phyloP scores from a whole-genome alignment of 2,797 vertebrate genomes.

The Pelobates cultripes region DNA sequence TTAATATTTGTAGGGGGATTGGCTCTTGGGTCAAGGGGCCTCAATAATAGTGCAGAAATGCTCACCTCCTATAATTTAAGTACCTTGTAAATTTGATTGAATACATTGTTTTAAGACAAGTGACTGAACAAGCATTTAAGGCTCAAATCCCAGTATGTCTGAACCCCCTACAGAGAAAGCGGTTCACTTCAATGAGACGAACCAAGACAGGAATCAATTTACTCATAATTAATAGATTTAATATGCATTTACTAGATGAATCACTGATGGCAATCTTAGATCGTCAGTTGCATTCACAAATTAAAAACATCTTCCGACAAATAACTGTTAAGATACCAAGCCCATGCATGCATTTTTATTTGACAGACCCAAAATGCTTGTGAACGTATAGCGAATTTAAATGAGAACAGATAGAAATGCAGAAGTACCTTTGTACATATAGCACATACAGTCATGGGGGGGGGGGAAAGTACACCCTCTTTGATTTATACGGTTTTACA shows the following conservation, averaged over 20 bases:
- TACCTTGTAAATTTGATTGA: neutral
- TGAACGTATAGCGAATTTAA: too few relatives aligned
- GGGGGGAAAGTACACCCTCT: too few relatives aligned
- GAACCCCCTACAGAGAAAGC: slow-evolving; percentile 20
- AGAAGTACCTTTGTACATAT: too few relatives aligned
- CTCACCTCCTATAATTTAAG: slow-evolving; percentile 18
- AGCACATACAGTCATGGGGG: too few relatives aligned
- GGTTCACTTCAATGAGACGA: slow-evolving; percentile 23
- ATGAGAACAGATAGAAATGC: too few relatives aligned
- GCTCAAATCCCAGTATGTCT: slow-evolving; percentile 12
- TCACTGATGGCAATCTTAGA: slow-evolving; percentile 38
- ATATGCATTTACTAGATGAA: slow-evolving; percentile 48
- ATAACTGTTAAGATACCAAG: neutral
- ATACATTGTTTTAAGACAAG: slow-evolving; percentile 11
- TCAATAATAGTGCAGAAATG: neutral
- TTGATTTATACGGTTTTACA: too few relatives aligned
- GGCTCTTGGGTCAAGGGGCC: neutral
- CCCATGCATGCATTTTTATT: too few relatives aligned
- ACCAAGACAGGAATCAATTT: slow-evolving; percentile 39
- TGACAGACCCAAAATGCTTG: too few relatives aligned
- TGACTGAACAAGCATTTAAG: slow-evolving; percentile 19
- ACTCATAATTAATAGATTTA: slow-evolving; percentile 48
- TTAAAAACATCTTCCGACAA: slow-evolving; percentile 19
- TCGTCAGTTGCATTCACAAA: slow-evolving; percentile 14
- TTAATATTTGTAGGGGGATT: slow-evolving; percentile 11